Base-by-base conservation (phyloP, 1,140 invertebrate species). In the Drosophila ambigua region DNA sequence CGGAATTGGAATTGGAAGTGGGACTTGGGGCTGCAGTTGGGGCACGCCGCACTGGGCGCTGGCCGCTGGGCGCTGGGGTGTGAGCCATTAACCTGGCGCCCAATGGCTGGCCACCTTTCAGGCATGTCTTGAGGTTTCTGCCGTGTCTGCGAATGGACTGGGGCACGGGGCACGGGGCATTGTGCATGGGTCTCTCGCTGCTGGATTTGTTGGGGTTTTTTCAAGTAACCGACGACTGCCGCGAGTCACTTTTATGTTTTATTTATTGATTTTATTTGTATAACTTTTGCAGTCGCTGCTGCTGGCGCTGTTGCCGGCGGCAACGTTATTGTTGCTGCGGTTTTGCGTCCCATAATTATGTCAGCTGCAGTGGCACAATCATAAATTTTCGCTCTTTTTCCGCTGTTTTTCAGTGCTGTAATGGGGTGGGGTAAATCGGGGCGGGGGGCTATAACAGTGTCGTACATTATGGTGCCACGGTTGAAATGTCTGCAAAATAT, bases 241-340 rank as follows among this genome's bases (percentile, higher is more conserved):
- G 67, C 77, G 59, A 77, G 78, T 77, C 54, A 67, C 77, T 87
- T 87, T 81, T 85, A 81, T 85, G 82, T 81, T 81, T 85, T 87
- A 81, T 85, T 77, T 85, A 85, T 85, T 85, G 81, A 85, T 85
- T 85, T 87, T 85, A 81, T 87, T 87, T 78, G 62, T 81, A 48
- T 65, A 71, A 50, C 26, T 66, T 46, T 64, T 60, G 24, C 41
- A 60, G 43, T 49, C 54, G 64, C 28, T 59, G 57, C 24, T 39
- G 39, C 31, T 46, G 61, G 48, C 54, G 43, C 39, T 72, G 68
- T 31, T 72, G 52, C 20, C 52, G 49, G 26, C 65, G 55, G 28
- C 65, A 59, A 45, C 49, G 65, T 48, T 73, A 54, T 63, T 71
- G 77, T 64, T 52, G 69, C 58, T 75, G 72, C 54, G 72, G 81